Evolutionary conservation across 2,888 invertebrate species (phyloP).

Genomic region (Campoplex nolae): DNA sequence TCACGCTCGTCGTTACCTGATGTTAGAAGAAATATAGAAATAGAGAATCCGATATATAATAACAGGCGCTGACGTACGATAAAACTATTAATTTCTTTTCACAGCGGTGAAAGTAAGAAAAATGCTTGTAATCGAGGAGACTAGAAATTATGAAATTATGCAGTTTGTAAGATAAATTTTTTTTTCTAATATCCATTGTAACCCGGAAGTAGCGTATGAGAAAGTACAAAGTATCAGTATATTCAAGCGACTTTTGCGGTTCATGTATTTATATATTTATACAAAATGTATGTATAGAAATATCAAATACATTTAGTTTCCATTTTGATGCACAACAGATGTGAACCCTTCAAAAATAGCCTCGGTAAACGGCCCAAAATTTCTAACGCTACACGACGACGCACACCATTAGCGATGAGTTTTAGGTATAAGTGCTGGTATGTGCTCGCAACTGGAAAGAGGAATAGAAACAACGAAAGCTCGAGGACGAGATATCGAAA

Average conservation of each 20-base stretch:
- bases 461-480: conserved; percentile 28
- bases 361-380: neutral
- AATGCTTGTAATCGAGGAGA: neutral
- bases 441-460: conserved; percentile 40
- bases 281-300: neutral
- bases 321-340: conserved; percentile 28
- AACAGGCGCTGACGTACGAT: neutral
- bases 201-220: neutral
- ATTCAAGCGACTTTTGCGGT: neutral
- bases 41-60: neutral
- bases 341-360: conserved; percentile 16
- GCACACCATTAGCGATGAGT: conserved; percentile 35
- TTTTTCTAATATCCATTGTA: neutral
- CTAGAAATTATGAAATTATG: conserved; percentile 3
- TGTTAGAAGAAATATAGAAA: conserved; percentile 22
- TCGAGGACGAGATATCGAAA: conserved; percentile 38
- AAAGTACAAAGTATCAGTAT: conserved; percentile 2
- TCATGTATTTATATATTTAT: neutral
- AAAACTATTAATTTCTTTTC: neutral
- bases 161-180: neutral
- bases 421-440: neutral
- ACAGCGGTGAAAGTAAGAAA: neutral
- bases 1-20: conserved; percentile 42
- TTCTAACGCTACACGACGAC: neutral
- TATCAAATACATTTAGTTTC: neutral